These are phyloP conservation scores for Aplidium turbinatum DNA, from an alignment of 23 tunicate species.

Conservation along the genomic window DNA sequence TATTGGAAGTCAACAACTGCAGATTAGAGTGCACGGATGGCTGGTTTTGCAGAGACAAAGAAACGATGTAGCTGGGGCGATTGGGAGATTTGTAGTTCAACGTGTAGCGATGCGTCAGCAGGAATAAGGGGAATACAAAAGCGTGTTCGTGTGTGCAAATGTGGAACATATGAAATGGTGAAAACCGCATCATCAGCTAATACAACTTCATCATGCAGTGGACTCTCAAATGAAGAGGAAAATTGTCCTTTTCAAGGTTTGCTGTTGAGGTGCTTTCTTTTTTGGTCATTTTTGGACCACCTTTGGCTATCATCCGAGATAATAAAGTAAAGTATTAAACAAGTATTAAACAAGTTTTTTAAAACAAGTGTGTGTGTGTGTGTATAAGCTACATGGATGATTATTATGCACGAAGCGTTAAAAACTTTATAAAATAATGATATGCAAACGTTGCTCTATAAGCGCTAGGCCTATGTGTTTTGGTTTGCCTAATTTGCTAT, in stretches of 20 bases:
- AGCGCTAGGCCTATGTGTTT: too few species aligned
- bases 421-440: too few species aligned
- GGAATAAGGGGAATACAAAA: slow-evolving; percentile 4
- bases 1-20: too few species aligned
- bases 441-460: too few species aligned
- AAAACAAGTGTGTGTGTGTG: too few species aligned
- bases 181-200: not conserved
- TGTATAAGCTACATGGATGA: too few species aligned
- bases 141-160: slow-evolving; percentile 25
- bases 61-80: slow-evolving; percentile 42
- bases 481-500: too few species aligned
- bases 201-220: slow-evolving; percentile 11
- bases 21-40: too few species aligned
- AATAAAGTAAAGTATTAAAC: too few species aligned
- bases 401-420: too few species aligned
- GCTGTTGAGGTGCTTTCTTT: not conserved
- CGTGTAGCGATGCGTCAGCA: slow-evolving; percentile 37
- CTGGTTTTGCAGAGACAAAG: slow-evolving; percentile 12
- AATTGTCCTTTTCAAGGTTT: not conserved
- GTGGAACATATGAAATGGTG: not conserved
- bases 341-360: too few species aligned
- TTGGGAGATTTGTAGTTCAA: slow-evolving; percentile 31
- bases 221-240: slow-evolving; percentile 6
- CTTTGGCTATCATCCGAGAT: too few species aligned
- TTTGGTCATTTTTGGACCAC: not conserved